Evolutionary conservation across 2,888 invertebrate species (phyloP), one percentile per base, ranked within the genome.

Genomic region (Perdita meconis): DNA sequence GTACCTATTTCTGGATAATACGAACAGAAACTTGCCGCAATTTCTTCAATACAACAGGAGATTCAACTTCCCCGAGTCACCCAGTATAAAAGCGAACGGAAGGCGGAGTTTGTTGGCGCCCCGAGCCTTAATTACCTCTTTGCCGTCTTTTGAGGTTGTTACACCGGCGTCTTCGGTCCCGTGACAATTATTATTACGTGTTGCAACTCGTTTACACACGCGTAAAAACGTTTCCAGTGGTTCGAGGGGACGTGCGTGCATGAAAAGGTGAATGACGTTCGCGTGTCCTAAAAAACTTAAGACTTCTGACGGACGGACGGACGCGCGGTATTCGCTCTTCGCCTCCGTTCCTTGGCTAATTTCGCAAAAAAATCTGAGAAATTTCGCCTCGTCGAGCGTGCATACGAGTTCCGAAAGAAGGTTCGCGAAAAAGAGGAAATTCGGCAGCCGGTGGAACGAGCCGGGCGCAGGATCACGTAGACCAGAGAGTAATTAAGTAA

Each of bases 41-140:
- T 44, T 44, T 16, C 16, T 16, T 8, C 16, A 16, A 47, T 2
- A 47, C 16, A 47, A 12, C 2, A 22, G 19, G 1, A 16, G 47
- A 0, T 47, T 3, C 12, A 47, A 47, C 22, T 47, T 47, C 10
- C n/a, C 10, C 19, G 19, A 10, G 16, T 16, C 47, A 47, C 22
- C 47, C 47, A 19, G 47, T 47, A 19, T 12, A 47, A 19, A 19
- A 47, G 19, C 47, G 10, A 47, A 10, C 8, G 42, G 44, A 38
- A 61, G 67, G 64, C 61, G 64, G 89, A 86, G 88, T 85, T 86
- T 84, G 82, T 81, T 85, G 86, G 80, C 81, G 87, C 82, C 86
- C 78, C 81, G 69, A 86, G 86, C 84, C 85, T 88, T 90, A 90
- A 91, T 91, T 90, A 90, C 81, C 84, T 72, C 79, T 65, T n/a